Base-by-base conservation (phyloP, 2,888 invertebrate genomes). In the Drosophila setosimentum region DNA sequence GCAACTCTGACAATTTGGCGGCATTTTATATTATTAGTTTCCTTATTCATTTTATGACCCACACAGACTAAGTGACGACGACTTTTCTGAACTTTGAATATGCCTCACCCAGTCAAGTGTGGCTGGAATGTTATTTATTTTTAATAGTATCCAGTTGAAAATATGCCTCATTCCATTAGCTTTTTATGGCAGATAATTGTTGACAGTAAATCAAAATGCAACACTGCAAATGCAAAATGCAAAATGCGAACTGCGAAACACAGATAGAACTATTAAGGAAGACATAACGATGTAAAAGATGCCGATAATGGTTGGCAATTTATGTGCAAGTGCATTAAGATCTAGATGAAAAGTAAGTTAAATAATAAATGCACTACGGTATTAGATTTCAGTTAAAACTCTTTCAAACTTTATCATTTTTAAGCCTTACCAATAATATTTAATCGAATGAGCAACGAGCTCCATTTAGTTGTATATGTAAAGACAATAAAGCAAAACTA, bases 1-100 rank as follows among this genome's bases (percentile, higher is more conserved):
- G 49, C 62, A 77, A 77, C 81, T 73, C 80, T 84, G 82, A 83
- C 89, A 84, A 76, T 84, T 84, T 67, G 61, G 49, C 60, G 72
- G 63, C 73, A 64, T 65, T 70, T 68, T 57, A 55, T 61, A 51
- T 18, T 33, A 24, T 40, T 33, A 49, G 18, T 3, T 37, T n/a
- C 27, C 40, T 63, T 53, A 13, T 67, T 67, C 80, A 84, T 89
- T 83, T 89, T 84, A 89, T 69, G 85, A 82, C 59, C 63, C 64
- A 60, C 63, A 85, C 65, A 88, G 83, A 77, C 83, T 55, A 53
- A 40, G 57, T 57, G 89, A 75, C 75, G 62, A 76, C 72, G 24
- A 35, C 24, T 33, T 63, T 24, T 67, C 45, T 50, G 10, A 59
- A 50, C 62, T 57, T 61, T 58, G 53, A 33, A 42, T 40, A 48